A percentile compares a stretch with the other conserved stretches of the same genome.
These are phyloP conservation scores for Ardeotis arabs DNA, from an alignment of 2,113 vertebrate species.

Conservation along the genomic window DNA sequence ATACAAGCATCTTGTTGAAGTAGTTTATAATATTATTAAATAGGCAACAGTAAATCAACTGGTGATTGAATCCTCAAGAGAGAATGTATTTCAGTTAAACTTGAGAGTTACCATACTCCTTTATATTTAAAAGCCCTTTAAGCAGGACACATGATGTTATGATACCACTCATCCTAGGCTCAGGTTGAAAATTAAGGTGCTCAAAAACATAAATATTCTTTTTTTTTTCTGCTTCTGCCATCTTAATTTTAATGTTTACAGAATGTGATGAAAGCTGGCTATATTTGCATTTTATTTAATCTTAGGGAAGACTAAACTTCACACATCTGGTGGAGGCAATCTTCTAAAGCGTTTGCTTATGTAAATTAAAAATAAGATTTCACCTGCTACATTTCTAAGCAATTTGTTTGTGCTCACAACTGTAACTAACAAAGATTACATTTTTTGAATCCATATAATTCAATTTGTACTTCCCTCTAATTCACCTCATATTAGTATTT, in stretches of 20 bases:
- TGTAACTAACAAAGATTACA: constrained; percentile 64
- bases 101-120: constrained; percentile 21
- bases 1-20: constrained; percentile 46
- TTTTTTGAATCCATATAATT: constrained; percentile 65
- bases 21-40: constrained; percentile 75
- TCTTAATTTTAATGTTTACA: constrained; percentile 58
- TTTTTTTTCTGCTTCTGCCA: background rate
- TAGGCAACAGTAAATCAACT: constrained; percentile 71
- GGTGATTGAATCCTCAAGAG: constrained; percentile 61
- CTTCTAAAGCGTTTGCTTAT: constrained; percentile 59
- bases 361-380: constrained; percentile 66
- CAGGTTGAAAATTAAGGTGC: constrained; percentile 16
- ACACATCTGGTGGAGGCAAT: constrained; percentile 50
- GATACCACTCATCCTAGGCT: background rate
- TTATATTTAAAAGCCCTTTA: constrained; percentile 49
- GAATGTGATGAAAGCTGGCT: constrained; percentile 49
- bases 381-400: constrained; percentile 37
- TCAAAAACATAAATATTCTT: constrained; percentile 17
- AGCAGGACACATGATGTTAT: background rate
- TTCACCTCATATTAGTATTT: constrained; percentile 19
- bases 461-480: constrained; percentile 57
- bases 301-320: constrained; percentile 54
- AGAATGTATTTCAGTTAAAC: constrained; percentile 30
- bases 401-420: constrained; percentile 65
- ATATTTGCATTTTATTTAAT: constrained; percentile 61